A percentile compares a stretch with the other conserved stretches of the same genome.
Evolutionary conservation across 2,888 invertebrate species (phyloP).

Genomic region (Furcula furcula): DNA sequence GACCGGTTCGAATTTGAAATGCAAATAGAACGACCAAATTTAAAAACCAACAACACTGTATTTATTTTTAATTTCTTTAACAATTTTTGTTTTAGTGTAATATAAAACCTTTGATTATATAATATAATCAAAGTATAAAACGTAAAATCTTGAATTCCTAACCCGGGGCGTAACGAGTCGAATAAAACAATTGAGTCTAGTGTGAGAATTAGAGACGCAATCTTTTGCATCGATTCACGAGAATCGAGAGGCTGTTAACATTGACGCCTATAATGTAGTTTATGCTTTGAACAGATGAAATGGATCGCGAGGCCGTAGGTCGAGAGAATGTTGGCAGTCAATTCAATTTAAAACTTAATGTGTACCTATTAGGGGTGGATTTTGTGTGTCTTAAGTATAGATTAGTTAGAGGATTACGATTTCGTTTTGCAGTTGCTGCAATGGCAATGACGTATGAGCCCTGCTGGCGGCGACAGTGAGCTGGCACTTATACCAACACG

Average conservation of each 20-base stretch:
- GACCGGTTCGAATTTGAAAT: too few species aligned
- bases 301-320: constrained; percentile 75
- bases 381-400: constrained; percentile 45
- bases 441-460: constrained; percentile 24
- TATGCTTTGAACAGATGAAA: constrained; percentile 75
- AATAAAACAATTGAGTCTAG: constrained; percentile 69
- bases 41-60: too few species aligned
- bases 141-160: too few species aligned
- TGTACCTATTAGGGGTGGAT: constrained; percentile 37
- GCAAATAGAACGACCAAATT: too few species aligned
- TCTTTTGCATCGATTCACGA: constrained; percentile 74
- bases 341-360: constrained; percentile 15
- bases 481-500: too few species aligned
- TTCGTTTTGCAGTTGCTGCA: constrained; percentile 36
- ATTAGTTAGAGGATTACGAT: constrained; percentile 67
- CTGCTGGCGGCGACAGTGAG: neutral
- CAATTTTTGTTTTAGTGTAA: too few species aligned
- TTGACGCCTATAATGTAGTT: constrained; percentile 76
- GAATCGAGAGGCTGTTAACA: constrained; percentile 78
- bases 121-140: too few species aligned
- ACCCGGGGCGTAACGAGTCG: constrained; percentile 50
- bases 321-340: constrained; percentile 32
- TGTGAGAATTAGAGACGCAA: constrained; percentile 72
- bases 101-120: too few species aligned
- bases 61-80: too few species aligned